phyloP scores from a whole-genome alignment of 1,140 invertebrate species.

The Steinernema khuongi region DNA sequence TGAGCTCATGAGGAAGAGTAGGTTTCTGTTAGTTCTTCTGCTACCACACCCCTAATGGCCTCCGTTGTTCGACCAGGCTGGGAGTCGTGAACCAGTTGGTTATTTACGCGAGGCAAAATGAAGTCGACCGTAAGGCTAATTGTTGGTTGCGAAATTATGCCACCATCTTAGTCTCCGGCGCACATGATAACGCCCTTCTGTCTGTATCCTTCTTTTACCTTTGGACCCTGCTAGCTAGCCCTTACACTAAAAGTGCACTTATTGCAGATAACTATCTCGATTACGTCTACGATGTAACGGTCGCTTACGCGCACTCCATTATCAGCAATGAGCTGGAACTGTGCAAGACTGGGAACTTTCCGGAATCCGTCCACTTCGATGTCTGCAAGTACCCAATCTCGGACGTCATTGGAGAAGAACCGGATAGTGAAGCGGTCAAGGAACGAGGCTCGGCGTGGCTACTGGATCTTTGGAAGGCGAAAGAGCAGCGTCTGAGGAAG shows the following conservation, averaged over 20 bases:
- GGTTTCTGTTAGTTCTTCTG: conserved; percentile 41
- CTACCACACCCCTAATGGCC: not conserved
- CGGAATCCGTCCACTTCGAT: conserved; percentile 71
- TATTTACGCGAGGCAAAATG: not conserved
- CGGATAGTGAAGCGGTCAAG: conserved; percentile 50
- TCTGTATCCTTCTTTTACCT: not conserved
- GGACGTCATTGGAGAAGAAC: not conserved
- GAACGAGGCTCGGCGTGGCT: conserved; percentile 67
- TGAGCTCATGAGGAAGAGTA: conserved; percentile 66
- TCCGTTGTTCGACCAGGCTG: conserved; percentile 23
- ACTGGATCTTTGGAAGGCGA: conserved; percentile 69
- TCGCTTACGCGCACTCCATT: conserved; percentile 68
- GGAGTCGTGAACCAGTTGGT: not conserved
- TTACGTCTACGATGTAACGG: conserved; percentile 74
- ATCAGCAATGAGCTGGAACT: conserved; percentile 70
- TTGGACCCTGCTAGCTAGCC: not conserved
- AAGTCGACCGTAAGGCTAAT: not conserved
- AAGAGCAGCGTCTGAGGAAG: conserved; percentile 66
- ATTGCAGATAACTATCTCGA: conserved; percentile 65
- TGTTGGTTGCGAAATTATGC: not conserved
- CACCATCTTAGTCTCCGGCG: not conserved
- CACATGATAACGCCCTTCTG: not conserved
- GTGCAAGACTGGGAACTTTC: conserved; percentile 66
- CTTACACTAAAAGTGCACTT: not conserved
- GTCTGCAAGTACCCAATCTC: conserved; percentile 66